These are phyloP conservation scores for Orthosia gracilis DNA, from an alignment of 2,888 invertebrate genomes.

Conservation along the genomic window DNA sequence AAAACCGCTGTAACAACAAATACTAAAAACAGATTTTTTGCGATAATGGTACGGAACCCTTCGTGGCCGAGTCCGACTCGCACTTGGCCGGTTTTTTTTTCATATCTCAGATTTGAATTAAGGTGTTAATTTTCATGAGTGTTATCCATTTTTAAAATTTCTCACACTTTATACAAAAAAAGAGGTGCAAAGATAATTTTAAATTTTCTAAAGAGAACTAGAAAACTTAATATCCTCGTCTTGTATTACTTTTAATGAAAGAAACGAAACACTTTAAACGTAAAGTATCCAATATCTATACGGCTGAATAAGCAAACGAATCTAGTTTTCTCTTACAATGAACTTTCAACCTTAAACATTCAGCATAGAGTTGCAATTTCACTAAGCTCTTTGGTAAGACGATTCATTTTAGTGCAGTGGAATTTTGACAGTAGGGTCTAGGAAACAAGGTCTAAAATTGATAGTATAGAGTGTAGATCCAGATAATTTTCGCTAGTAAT, in stretches of 20 bases:
- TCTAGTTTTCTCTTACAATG: neutral
- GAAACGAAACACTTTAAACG: slow-evolving; percentile 52
- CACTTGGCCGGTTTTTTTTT: too few species aligned
- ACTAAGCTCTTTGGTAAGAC: neutral
- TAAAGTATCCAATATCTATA: slow-evolving; percentile 51
- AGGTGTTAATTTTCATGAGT: too few species aligned
- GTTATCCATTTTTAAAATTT: neutral
- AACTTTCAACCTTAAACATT: slow-evolving; percentile 22
- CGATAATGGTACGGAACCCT: too few species aligned
- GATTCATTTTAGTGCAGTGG: neutral
- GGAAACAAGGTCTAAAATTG: slow-evolving; percentile 4
- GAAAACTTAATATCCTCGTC: slow-evolving; percentile 23
- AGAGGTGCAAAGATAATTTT: neutral
- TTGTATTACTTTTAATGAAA: slow-evolving; percentile 57
- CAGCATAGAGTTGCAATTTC: neutral
- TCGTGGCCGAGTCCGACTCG: too few species aligned
- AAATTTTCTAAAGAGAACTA: slow-evolving; percentile 40
- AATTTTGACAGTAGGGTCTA: neutral
- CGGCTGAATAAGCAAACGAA: slow-evolving; percentile 30
- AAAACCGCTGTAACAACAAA: too few species aligned
- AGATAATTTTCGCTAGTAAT: slow-evolving; percentile 40
- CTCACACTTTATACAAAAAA: neutral
- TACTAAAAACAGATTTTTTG: too few species aligned
- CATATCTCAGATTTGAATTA: too few species aligned
- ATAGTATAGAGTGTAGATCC: neutral